Evolutionary conservation across 2,113 vertebrate genomes (phyloP), one percentile per base, ranked within the genome.

Genomic region (Mellivora capensis): DNA sequence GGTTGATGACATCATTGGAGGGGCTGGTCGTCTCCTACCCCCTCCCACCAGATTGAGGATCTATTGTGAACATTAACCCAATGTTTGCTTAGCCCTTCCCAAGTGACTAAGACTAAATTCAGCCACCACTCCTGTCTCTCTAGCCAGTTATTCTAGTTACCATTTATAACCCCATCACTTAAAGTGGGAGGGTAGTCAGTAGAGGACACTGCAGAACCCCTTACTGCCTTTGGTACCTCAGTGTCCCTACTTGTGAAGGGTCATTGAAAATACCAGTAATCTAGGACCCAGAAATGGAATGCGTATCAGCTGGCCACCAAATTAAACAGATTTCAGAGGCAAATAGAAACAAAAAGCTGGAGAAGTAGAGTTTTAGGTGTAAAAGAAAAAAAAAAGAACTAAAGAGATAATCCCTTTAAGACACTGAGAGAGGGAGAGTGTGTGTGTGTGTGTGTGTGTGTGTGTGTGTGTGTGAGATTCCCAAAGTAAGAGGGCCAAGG

Each of bases 331-430:
- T 67, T 90, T 90, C 44, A 29, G 44, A 57, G 47, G 61, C 23
- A 72, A 85, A 84, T 25, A 82, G 62, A 93, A 96, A 94, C 23
- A 85, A 96, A 97, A 93, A 57, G 6, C 83, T 76, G 37, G 25
- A 25, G 8, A 64, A 64, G n/a, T 23, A 90, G 79, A 80, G 77
- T 64, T 95, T 97, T 93, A 79, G 82, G 47, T 27, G 95, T 57
- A 49, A 94, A 92, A 77, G 69, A 83, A 59, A 31, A 69, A 85
- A 34, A 44, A 86, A 47, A 74, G 39, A 39, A 83, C 52, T n/a
- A 72, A 86, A 97, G 96, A 93, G 67, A 96, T 81, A 34, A 96
- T 89, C 90, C 87, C 94, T 96, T 96, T 95, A 97, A 98, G 98
- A 94, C 96, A 42, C 64, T 95, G 62, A 9, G 10, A 2, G 27